Conservation (phyloP, 92 coral and sea anemone genomes). For the Anthopleura xanthogrammica region DNA sequence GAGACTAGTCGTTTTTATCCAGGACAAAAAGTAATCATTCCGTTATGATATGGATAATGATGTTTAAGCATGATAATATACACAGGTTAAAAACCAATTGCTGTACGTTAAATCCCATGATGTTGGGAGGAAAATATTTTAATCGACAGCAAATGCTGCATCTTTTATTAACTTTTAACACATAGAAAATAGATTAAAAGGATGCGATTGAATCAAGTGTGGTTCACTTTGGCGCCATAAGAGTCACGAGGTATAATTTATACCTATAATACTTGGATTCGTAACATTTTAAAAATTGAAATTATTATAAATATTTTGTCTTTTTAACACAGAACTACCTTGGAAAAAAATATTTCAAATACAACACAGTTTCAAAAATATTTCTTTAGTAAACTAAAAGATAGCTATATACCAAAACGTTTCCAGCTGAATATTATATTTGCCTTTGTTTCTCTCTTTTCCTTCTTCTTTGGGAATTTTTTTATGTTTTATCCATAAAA, state of each 20-base stretch:
- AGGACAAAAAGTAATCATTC: not conserved
- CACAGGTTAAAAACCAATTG: not conserved
- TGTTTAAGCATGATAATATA: not conserved
- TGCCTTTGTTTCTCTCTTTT: too few relatives aligned
- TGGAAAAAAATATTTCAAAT: too few relatives aligned
- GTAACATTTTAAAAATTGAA: too few relatives aligned
- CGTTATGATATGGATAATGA: not conserved
- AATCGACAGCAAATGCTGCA: not conserved
- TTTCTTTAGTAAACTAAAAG: too few relatives aligned
- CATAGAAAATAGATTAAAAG: not conserved
- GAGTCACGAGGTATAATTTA: not conserved
- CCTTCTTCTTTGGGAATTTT: too few relatives aligned
- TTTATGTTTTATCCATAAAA: too few relatives aligned
- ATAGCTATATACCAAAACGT: too few relatives aligned
- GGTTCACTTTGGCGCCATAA: not conserved
- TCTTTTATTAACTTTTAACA: not conserved
- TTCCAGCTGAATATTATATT: too few relatives aligned
- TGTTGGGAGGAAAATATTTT: not conserved
- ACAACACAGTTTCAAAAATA: too few relatives aligned
- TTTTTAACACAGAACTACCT: too few relatives aligned
- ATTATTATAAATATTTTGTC: too few relatives aligned
- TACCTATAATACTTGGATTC: not conserved
- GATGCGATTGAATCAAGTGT: not conserved
- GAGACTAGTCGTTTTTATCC: not conserved
- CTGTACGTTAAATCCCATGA: not conserved